These are phyloP conservation scores for Thamnophis elegans DNA, from an alignment of 2,797 vertebrate genomes.

Conservation along the genomic window DNA sequence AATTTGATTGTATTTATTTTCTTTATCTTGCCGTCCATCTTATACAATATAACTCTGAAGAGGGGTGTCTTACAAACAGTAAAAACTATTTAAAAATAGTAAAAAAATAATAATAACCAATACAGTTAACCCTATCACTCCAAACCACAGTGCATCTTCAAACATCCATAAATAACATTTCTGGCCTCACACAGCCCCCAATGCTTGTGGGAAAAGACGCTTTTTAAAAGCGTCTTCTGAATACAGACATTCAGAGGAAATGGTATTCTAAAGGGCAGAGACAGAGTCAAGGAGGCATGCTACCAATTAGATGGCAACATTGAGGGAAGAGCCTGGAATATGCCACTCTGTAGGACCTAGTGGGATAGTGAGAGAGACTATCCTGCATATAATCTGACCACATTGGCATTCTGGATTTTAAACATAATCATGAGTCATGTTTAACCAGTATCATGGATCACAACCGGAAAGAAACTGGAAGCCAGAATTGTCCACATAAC, in stretches of 20 bases:
- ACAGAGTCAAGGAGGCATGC: neutral
- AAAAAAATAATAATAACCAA: neutral
- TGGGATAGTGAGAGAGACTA: neutral
- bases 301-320: neutral
- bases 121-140: neutral
- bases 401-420: neutral
- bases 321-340: neutral
- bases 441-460: neutral
- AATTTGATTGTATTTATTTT: neutral
- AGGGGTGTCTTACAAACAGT: neutral
- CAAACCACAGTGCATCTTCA: neutral
- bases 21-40: neutral
- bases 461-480: neutral
- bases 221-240: neutral
- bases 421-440: neutral
- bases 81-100: neutral
- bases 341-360: neutral
- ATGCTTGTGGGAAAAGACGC: neutral
- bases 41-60: neutral
- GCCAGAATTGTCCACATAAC: neutral
- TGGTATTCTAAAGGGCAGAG: neutral
- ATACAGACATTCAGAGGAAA: neutral
- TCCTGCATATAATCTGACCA: neutral
- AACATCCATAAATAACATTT: neutral
- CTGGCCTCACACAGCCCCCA: neutral